phyloP scores from a whole-genome alignment of 2,113 vertebrate species.

The Mustelus asterias region DNA sequence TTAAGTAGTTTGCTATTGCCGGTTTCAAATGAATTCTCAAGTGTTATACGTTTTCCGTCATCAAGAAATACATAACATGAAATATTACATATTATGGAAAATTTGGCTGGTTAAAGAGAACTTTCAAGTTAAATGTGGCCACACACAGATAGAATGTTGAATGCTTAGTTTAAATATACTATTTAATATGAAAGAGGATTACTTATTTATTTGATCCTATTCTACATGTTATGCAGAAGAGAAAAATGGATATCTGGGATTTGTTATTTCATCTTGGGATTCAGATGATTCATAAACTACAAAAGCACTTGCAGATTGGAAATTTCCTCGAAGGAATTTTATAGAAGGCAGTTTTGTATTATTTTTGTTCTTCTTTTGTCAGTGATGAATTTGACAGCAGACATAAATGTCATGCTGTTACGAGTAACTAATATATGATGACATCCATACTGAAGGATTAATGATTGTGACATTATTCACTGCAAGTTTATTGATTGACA shows the following conservation, averaged over 20 bases:
- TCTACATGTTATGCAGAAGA: not conserved
- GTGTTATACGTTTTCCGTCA: not conserved
- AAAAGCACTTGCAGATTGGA: constrained; percentile 12
- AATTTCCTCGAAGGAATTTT: constrained; percentile 22
- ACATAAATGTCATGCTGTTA: constrained; percentile 27
- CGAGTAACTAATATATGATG: constrained; percentile 20
- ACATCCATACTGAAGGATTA: constrained; percentile 2
- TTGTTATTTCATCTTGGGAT: not conserved
- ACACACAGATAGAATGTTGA: not conserved
- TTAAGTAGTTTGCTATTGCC: constrained; percentile 11
- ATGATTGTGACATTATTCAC: constrained; percentile 5
- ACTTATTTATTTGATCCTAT: not conserved
- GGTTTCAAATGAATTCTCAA: constrained; percentile 2
- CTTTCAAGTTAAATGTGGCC: not conserved
- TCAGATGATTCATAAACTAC: constrained; percentile 24
- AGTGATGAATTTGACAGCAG: constrained; percentile 31
- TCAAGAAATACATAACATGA: constrained; percentile 2
- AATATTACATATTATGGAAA: not conserved
- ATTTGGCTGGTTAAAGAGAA: not conserved
- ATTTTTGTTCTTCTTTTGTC: constrained; percentile 20
- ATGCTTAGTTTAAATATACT: not conserved
- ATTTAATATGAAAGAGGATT: not conserved
- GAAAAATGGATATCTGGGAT: not conserved
- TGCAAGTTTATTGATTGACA: constrained; percentile 17
- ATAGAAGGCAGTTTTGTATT: not conserved